Conservation (phyloP, 1,140 invertebrate species). For the Maniola jurtina region DNA sequence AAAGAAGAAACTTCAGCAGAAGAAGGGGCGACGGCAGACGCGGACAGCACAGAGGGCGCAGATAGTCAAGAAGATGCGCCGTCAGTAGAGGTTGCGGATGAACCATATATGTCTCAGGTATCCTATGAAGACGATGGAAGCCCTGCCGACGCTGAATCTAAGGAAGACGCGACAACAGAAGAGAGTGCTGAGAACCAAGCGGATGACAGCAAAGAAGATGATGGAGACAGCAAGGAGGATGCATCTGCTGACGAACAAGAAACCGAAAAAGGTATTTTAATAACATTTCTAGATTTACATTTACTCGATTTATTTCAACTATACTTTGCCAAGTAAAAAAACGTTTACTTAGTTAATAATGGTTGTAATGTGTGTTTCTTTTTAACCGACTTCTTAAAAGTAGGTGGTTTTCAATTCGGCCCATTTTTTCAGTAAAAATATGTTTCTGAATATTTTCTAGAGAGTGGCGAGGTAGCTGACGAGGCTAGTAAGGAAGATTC, state of each 20-base stretch:
- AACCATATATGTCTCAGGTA: constrained; percentile 70
- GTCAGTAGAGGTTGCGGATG: constrained; percentile 73
- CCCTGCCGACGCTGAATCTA: constrained; percentile 60
- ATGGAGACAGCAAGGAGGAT: constrained; percentile 65
- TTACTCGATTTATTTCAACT: not conserved
- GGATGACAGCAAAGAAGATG: constrained; percentile 42
- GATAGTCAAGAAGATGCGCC: constrained; percentile 46
- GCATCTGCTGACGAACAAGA: constrained; percentile 60
- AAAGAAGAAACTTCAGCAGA: constrained; percentile 67
- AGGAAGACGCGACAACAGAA: constrained; percentile 56
- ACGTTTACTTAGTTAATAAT: too few relatives aligned
- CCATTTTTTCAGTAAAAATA: not conserved
- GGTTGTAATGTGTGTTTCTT: too few relatives aligned
- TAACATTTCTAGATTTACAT: not conserved
- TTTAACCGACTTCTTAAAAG: too few relatives aligned
- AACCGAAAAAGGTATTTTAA: constrained; percentile 42
- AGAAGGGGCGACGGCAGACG: constrained; percentile 48
- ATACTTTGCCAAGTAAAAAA: too few relatives aligned
- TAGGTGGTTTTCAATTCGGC: too few relatives aligned
- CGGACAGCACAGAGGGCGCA: constrained; percentile 53
- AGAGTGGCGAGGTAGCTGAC: constrained; percentile 55
- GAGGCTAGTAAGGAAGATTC: constrained; percentile 40
- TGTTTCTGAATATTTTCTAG: constrained; percentile 36
- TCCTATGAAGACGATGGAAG: constrained; percentile 57
- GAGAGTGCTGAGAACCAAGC: constrained; percentile 44